Conservation (phyloP, 2,888 invertebrate species). For the Pseudococcus longispinus region DNA sequence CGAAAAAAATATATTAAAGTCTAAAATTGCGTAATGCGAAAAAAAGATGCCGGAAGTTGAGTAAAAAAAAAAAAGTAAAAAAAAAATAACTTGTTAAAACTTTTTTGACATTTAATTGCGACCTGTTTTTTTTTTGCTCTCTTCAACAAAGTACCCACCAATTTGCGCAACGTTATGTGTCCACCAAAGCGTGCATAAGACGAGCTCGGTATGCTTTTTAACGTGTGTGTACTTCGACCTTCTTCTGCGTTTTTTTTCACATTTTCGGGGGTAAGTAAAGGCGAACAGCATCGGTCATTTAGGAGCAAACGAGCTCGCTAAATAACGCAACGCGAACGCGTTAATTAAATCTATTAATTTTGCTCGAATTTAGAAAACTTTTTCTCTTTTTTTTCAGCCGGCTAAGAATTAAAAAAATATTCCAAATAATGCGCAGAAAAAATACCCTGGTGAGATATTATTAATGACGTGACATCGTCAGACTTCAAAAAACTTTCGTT, state of each 20-base stretch:
- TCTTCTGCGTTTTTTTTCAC: neutral
- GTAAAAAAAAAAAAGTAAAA: neutral
- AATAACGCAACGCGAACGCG: neutral
- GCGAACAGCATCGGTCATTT: slow-evolving; percentile 5
- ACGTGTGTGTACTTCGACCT: neutral
- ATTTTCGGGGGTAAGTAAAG: neutral
- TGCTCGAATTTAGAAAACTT: slow-evolving; percentile 24
- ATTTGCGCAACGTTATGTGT: slow-evolving; percentile 15
- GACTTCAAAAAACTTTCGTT: slow-evolving; percentile 51
- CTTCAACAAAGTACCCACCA: slow-evolving; percentile 21
- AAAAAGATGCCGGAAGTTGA: slow-evolving; percentile 35
- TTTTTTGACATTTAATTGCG: slow-evolving; percentile 39
- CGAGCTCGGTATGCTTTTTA: neutral
- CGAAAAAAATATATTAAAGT: slow-evolving; percentile 15
- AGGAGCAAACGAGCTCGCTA: neutral
- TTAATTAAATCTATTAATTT: slow-evolving; percentile 39
- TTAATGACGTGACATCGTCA: slow-evolving; percentile 57
- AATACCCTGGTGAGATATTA: slow-evolving; percentile 42
- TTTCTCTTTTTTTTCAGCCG: neutral
- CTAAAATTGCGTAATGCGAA: slow-evolving; percentile 20
- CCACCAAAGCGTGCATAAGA: slow-evolving; percentile 25
- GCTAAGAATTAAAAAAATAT: slow-evolving; percentile 22
- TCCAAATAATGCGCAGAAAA: slow-evolving; percentile 38
- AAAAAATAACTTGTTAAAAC: slow-evolving; percentile 37
- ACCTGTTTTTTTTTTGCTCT: slow-evolving; percentile 27